Evolutionary conservation across 1,140 invertebrate species (phyloP).

Genomic region (Bombus pyrosoma): DNA sequence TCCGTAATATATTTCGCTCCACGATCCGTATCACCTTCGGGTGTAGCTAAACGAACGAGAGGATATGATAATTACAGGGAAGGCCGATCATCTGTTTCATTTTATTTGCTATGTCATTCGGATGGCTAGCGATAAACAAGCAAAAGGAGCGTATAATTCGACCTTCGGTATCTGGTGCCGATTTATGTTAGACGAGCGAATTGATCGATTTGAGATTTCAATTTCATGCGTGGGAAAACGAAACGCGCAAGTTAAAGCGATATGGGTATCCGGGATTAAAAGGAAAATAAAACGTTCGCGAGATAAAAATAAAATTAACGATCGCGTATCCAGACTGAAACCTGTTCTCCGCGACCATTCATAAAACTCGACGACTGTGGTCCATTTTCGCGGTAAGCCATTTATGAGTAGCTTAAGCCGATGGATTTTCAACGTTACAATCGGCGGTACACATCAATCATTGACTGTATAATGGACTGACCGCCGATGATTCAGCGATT

Average conservation of each 20-base stretch:
- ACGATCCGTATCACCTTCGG: neutral
- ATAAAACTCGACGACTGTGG: slow-evolving; percentile 30
- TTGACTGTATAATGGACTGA: neutral
- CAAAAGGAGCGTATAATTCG: neutral
- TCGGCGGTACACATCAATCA: slow-evolving; percentile 23
- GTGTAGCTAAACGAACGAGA: neutral
- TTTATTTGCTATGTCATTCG: neutral
- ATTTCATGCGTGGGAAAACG: neutral
- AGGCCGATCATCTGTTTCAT: neutral
- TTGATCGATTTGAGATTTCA: neutral
- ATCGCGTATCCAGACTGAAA: slow-evolving; percentile 7
- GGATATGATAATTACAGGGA: slow-evolving; percentile 9
- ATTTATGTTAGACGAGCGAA: neutral
- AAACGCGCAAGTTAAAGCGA: neutral
- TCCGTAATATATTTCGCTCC: neutral
- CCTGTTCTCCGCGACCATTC: slow-evolving; percentile 31
- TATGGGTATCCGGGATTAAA: neutral
- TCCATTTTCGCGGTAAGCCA: neutral
- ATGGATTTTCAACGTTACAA: neutral
- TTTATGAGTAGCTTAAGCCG: neutral
- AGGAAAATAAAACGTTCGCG: slow-evolving; percentile 40
- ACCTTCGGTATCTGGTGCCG: too few species aligned
- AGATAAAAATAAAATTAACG: slow-evolving; percentile 15
- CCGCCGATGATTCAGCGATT: neutral
- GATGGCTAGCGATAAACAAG: neutral